Evolutionary conservation across 53 echinoderm and acorn worm genomes (phyloP), one percentile per base, ranked within the genome.

Genomic region (Apostichopus leukothele): DNA sequence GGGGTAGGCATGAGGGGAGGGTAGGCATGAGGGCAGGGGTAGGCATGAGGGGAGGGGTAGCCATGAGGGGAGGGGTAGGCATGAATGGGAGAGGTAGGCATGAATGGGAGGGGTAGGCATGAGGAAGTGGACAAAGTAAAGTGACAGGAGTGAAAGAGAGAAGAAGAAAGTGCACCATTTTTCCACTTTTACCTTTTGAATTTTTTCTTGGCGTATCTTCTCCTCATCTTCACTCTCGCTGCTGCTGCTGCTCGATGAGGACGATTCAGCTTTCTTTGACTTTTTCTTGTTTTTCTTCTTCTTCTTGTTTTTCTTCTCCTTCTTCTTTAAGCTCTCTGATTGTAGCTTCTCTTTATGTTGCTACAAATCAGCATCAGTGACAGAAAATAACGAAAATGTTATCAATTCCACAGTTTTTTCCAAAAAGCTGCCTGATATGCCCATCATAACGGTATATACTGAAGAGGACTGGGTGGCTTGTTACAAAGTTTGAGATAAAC

Each of bases 301-400:
- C 59, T 97, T 96, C 76, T 94, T 91, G 83, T 93, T 96, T 93
- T 96, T 96, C 83, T 94, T 92, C 76, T 92, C 92, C 77, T 93
- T 94, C 89, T 86, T 94, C 77, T 76, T 85, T 75, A 78, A 39
- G 39, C 39, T 86, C 81, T 95, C 94, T 71, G 88, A 78, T 52
- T 93, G 91, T 60, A 94, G 90, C 20, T 93, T 93, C 8, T 96
- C 99, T 89, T 93, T 91, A 84, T 98, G 96, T 98, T 98, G 96
- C 96, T 97, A 76, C 60, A 50, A 51, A 53, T 39, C 39, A 39
- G 39, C 39, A 39, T 39, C 39, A 39, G 39, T 3, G 39, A 39
- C 39, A 39, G 39, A 39, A 39, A 39, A 3, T 39, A 3, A 39
- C 0, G 39, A 39, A 39, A 39, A 39, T 39, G 39, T 39, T 39